phyloP scores from a whole-genome alignment of 2,113 vertebrate genomes.

The Scytalopus superciliaris region DNA sequence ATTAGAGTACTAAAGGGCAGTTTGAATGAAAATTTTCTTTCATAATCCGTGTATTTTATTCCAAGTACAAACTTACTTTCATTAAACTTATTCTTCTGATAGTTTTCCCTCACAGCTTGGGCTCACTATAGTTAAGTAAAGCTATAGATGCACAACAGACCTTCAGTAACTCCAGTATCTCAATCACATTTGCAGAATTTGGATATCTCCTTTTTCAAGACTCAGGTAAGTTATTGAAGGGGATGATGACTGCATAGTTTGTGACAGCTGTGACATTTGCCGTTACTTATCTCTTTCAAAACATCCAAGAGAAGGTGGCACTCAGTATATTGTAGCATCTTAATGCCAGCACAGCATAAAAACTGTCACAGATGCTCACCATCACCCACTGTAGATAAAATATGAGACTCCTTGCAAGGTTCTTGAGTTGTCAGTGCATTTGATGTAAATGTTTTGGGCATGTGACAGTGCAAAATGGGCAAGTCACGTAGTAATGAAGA shows the following conservation, averaged over 20 bases:
- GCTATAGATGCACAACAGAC: neutral
- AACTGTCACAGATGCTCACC: neutral
- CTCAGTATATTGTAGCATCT: neutral
- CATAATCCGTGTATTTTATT: neutral
- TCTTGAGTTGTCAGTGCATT: neutral
- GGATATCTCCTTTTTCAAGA: neutral
- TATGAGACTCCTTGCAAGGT: neutral
- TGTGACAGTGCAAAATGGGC: neutral
- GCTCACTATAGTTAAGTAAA: neutral
- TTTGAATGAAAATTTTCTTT: neutral
- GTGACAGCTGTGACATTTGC: neutral
- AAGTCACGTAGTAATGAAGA: too few relatives aligned
- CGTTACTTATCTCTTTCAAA: neutral
- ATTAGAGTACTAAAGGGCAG: neutral
- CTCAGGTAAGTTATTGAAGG: neutral
- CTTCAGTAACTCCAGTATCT: neutral
- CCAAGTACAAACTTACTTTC: neutral
- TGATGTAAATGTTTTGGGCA: neutral
- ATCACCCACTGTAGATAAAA: neutral
- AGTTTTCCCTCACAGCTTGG: neutral
- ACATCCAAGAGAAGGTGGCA: neutral
- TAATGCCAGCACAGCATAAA: constrained; percentile 5
- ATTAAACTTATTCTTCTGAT: neutral
- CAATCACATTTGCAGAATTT: neutral
- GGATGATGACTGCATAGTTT: neutral